A percentile compares a stretch with the other conserved stretches of the same genome.
Evolutionary conservation across 2,113 vertebrate species (phyloP).

Genomic region (Gracilinanus agilis): DNA sequence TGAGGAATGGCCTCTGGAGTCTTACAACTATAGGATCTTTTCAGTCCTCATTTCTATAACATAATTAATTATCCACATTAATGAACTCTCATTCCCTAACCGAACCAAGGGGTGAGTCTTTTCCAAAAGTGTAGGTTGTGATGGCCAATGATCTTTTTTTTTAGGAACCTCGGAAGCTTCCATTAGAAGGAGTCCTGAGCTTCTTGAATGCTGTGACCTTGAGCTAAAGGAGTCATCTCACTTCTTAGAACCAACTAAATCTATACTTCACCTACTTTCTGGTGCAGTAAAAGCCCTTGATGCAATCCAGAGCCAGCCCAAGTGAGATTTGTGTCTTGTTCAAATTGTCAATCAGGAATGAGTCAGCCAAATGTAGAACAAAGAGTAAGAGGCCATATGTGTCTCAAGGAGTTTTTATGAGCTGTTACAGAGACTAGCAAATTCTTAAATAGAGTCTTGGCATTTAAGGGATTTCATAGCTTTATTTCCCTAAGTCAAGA

Average conservation of each 20-base stretch:
- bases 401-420: not conserved
- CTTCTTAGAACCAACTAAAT: slow-evolving; percentile 6
- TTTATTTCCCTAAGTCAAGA: not conserved
- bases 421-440: not conserved
- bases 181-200: not conserved
- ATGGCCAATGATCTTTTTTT: not conserved
- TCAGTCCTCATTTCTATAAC: not conserved
- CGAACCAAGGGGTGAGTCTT: not conserved
- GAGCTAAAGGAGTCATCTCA: not conserved
- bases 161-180: not conserved
- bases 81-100: not conserved
- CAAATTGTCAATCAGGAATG: not conserved
- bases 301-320: not conserved
- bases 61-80: rapidly evolving
- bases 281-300: not conserved
- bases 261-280: not conserved
- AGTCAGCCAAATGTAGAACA: not conserved
- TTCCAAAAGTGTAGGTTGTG: not conserved
- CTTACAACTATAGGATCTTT: not conserved
- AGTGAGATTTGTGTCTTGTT: not conserved
- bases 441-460: not conserved
- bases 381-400: not conserved
- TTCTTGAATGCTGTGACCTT: not conserved
- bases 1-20: not conserved
- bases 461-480: not conserved